phyloP scores from a whole-genome alignment of 2,888 invertebrate genomes.

The Zele albiditarsus region DNA sequence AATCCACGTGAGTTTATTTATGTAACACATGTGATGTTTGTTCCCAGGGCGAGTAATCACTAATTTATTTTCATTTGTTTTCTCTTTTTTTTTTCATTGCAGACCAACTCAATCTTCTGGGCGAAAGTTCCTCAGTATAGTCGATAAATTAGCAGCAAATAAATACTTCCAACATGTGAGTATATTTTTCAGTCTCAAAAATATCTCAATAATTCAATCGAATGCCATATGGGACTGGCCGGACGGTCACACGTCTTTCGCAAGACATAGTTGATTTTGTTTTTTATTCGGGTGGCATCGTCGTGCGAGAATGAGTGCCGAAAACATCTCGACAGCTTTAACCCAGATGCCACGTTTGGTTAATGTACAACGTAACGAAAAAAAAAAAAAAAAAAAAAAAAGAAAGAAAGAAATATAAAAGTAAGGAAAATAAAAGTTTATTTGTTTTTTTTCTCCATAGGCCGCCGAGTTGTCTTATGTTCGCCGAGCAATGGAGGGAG shows the following conservation, averaged over 20 bases:
- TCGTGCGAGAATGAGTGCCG: slow-evolving; percentile 52
- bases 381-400: slow-evolving; percentile 36
- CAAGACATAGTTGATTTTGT: slow-evolving; percentile 46
- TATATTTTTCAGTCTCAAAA: slow-evolving; percentile 39
- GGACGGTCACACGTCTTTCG: slow-evolving; percentile 26
- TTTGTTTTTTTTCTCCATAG: slow-evolving; percentile 67
- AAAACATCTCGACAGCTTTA: slow-evolving; percentile 49
- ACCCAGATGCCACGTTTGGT: slow-evolving; percentile 49
- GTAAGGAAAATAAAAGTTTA: slow-evolving; percentile 19
- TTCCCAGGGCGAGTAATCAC: not conserved
- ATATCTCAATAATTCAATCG: slow-evolving; percentile 43
- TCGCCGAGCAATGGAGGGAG: slow-evolving; percentile 90
- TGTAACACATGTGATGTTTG: not conserved
- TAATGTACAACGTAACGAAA: slow-evolving; percentile 23
- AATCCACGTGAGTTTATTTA: slow-evolving; percentile 59
- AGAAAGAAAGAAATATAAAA: slow-evolving; percentile 26
- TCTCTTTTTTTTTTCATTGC: slow-evolving; percentile 47
- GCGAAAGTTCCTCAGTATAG: slow-evolving; percentile 85
- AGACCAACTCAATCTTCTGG: slow-evolving; percentile 71
- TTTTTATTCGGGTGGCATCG: slow-evolving; percentile 37
- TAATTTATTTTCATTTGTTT: not conserved
- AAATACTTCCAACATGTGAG: slow-evolving; percentile 88
- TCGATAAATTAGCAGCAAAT: slow-evolving; percentile 89
- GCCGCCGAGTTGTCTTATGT: slow-evolving; percentile 91
- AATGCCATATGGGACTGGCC: slow-evolving; percentile 34